phyloP scores from a whole-genome alignment of 2,797 vertebrate genomes.

The Aeoliscus strigatus region DNA sequence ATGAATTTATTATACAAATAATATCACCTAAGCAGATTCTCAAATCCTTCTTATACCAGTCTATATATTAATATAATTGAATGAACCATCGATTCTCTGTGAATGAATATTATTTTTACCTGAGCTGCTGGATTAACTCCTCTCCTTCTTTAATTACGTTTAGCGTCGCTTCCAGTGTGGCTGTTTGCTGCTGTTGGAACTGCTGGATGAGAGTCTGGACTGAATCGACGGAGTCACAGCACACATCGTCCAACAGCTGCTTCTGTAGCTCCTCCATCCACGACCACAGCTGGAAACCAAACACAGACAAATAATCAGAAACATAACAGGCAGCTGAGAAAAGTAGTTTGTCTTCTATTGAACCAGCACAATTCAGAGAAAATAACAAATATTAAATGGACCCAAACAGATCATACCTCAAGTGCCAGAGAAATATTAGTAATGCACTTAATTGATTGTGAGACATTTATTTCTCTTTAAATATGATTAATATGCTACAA shows the following conservation, averaged over 20 bases:
- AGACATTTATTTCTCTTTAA: too few species aligned
- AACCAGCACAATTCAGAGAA: too few species aligned
- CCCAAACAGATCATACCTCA: too few species aligned
- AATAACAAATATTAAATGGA: too few species aligned
- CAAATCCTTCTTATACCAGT: conserved; percentile 83
- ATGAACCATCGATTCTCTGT: neutral
- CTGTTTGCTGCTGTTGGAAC: conserved; percentile 97
- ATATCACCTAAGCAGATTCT: conserved; percentile 82
- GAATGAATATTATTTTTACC: conserved; percentile 66
- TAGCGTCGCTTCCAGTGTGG: conserved; percentile 92
- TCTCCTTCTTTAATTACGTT: conserved; percentile 99
- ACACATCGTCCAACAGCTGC: conserved; percentile 93
- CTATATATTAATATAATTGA: conserved; percentile 15
- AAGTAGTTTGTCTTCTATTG: neutral
- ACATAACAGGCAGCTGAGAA: neutral
- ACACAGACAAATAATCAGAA: neutral
- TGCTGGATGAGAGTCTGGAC: conserved; percentile 97
- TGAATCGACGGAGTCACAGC: conserved; percentile 91
- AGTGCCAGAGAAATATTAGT: too few species aligned
- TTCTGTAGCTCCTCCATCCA: conserved; percentile 99
- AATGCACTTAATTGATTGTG: too few species aligned
- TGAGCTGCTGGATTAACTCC: conserved; percentile 97
- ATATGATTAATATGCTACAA: too few species aligned
- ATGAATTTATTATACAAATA: too few species aligned
- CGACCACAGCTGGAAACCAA: conserved; percentile 85